Evolutionary conservation across 37 sponge, comb jelly and placozoan genomes (phyloP), one percentile per base, ranked within the genome.

Genomic region (Oopsacas minuta): DNA sequence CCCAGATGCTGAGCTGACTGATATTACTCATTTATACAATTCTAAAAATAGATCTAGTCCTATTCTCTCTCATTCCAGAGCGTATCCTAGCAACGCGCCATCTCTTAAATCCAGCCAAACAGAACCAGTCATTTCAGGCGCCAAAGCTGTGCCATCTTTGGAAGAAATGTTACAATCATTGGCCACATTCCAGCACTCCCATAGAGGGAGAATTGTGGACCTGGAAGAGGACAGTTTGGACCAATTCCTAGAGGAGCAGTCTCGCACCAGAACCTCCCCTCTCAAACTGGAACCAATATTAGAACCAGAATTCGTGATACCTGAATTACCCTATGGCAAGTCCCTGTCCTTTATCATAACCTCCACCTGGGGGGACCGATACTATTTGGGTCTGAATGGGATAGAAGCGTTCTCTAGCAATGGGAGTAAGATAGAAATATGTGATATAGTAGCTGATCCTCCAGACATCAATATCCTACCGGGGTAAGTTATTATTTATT

Each of bases 381-480:
- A 92, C 88, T 98, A 98, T 53, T 90, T 98, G 23, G 99, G 99
- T 0, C 87, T 98, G 38, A 98, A 88, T 23, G 96, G 99, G 0
- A 87, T 98, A 7, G 99, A 98, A 84, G 52, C 93, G 42, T 98
- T 91, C 88, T 90, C 91, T 36, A 87, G 75, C 20, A 83, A 83
- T 25, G 99, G 99, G 30, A 52, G 86, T 28, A 87, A 36, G 39
- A 89, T 95, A 5, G 12, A 34, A 0, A 81, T 91, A 0, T 30
- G 38, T 35, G 52, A 94, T 92, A 95, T 99, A 32, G 52, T 90
- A 81, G 99, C 96, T 35, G 91, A 92, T 38, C 99, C 96, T 0
- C 85, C 90, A 81, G 96, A 96, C 51, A 98, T 98, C 69, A 98
- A 98, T 83, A 84, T 93, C 0, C 84, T 95, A 0, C 91, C 96